phyloP scores from a whole-genome alignment of 2,113 vertebrate genomes.

The Tinamus guttatus region DNA sequence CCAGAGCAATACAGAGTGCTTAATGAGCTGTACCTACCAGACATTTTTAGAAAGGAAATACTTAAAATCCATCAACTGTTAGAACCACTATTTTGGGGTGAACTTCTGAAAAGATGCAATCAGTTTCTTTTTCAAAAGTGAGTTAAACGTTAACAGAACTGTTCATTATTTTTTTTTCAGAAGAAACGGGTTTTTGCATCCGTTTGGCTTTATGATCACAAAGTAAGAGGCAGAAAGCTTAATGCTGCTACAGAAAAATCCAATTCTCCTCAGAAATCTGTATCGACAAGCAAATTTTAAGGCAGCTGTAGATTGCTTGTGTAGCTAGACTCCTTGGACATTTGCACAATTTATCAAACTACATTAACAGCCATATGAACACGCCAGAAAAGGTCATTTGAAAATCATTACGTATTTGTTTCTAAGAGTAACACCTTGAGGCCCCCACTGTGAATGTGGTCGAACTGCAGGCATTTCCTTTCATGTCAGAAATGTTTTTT shows the following conservation, averaged over 20 bases:
- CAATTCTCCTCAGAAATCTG: slow-evolving; percentile 14
- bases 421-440: slow-evolving; percentile 47
- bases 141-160: neutral
- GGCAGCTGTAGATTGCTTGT: neutral
- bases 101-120: neutral
- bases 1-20: neutral
- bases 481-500: neutral
- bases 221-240: neutral
- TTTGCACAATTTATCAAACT: neutral
- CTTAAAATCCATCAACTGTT: neutral
- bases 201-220: neutral
- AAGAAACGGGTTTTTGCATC: neutral
- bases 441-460: neutral
- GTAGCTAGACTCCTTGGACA: neutral
- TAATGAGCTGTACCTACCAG: neutral
- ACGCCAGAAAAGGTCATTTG: slow-evolving; percentile 31
- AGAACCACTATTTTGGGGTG: neutral
- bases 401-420: slow-evolving; percentile 54
- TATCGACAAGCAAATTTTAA: slow-evolving; percentile 4
- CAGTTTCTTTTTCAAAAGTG: neutral
- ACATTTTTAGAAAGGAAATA: neutral
- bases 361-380: neutral
- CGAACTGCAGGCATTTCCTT: slow-evolving; percentile 19
- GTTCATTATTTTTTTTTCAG: neutral
- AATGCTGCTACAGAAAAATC: neutral